Evolutionary conservation across 2,888 invertebrate genomes (phyloP).

Genomic region (Icerya purchasi): DNA sequence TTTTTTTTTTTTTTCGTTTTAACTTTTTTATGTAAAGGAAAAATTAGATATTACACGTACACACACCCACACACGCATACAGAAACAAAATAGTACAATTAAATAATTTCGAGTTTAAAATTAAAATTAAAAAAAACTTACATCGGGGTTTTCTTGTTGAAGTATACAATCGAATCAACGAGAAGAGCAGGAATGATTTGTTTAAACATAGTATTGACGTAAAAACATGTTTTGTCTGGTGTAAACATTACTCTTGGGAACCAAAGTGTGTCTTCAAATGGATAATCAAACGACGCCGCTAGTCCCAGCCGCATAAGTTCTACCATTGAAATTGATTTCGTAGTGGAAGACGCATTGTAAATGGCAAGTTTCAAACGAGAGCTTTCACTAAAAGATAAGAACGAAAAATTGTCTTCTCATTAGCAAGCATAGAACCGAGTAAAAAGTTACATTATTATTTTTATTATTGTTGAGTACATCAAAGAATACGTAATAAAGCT

Average conservation of each 20-base stretch:
- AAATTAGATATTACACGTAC: no score
- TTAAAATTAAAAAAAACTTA: conserved; percentile 28
- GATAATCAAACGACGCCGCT: conserved; percentile 31
- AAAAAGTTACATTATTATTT: no score
- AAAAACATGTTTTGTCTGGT: conserved; percentile 36
- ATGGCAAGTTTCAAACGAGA: conserved; percentile 30
- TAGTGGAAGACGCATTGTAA: conserved; percentile 53
- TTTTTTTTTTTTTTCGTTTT: no score
- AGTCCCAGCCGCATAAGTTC: conserved; percentile 29
- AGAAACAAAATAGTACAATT: not conserved
- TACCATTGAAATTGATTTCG: conserved; percentile 17
- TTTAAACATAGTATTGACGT: conserved; percentile 41
- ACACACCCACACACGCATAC: no score
- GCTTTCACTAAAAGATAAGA: no score
- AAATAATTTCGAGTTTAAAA: conserved; percentile 17
- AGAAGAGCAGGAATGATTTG: conserved; percentile 62
- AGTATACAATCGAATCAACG: conserved; percentile 40
- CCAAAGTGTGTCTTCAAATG: conserved; percentile 52
- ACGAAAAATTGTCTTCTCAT: no score
- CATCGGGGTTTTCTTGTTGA: conserved; percentile 48
- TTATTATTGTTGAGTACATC: no score
- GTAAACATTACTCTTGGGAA: conserved; percentile 34
- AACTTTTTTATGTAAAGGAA: no score
- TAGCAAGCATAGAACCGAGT: no score
- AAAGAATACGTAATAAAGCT: no score